Evolutionary conservation across 2,888 invertebrate genomes (phyloP).

Genomic region (Macrophya alboannulata): DNA sequence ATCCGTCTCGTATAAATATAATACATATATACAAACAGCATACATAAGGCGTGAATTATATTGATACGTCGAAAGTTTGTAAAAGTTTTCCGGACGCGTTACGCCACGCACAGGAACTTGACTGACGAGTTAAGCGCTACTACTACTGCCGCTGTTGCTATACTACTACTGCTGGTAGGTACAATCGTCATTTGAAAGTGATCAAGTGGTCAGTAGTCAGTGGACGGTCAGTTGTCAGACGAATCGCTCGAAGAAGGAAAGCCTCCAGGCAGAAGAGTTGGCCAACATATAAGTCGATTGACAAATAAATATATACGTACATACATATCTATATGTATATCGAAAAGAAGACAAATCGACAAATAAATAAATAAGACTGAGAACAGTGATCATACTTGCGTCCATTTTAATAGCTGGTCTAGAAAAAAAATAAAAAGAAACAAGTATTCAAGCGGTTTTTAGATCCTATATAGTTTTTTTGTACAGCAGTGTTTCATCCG

Average conservation of each 20-base stretch:
- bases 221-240: constrained; percentile 46
- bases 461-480: not conserved
- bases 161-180: not conserved
- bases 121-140: constrained; percentile 43
- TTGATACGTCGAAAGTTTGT: constrained; percentile 2
- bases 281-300: not conserved
- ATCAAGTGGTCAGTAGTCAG: constrained; percentile 48
- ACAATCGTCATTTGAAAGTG: constrained; percentile 51
- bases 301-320: not conserved
- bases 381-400: not conserved
- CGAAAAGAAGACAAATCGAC: not conserved
- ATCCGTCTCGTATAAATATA: not conserved
- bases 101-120: constrained; percentile 17
- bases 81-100: not conserved
- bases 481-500: not conserved
- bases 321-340: too few species aligned
- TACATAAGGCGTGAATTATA: constrained; percentile 7
- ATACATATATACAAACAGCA: not conserved
- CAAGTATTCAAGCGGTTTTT: not conserved
- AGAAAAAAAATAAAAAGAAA: not conserved
- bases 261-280: not conserved
- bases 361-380: not conserved
- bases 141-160: not conserved
- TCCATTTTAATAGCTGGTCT: not conserved
- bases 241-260: not conserved